Conservation (phyloP, 2,113 vertebrate genomes). For the Lasiurus borealis region DNA sequence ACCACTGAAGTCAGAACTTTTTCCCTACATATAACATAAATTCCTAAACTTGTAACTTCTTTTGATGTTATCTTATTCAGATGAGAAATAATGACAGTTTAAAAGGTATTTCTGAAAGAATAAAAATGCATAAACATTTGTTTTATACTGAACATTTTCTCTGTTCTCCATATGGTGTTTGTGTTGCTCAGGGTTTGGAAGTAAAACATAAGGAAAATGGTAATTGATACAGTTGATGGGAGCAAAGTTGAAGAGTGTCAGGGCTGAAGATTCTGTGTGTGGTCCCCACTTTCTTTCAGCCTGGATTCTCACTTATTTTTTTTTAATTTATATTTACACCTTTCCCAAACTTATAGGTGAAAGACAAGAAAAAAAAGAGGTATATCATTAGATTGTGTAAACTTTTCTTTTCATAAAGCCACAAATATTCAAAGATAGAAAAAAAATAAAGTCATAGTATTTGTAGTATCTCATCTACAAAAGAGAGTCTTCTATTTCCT, state of each 20-base stretch:
- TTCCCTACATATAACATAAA: not conserved
- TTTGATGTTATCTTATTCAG: not conserved
- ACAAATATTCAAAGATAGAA: not conserved
- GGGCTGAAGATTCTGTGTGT: not conserved
- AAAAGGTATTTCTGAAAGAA: conserved; percentile 31
- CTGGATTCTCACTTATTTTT: conserved; percentile 14
- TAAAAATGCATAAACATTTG: not conserved
- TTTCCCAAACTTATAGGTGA: not conserved
- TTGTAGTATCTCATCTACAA: conserved; percentile 1
- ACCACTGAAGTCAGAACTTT: not conserved
- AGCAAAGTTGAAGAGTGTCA: not conserved
- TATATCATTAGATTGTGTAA: not conserved
- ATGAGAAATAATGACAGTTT: conserved; percentile 15
- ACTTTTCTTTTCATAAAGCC: conserved; percentile 14
- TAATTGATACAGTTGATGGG: not conserved
- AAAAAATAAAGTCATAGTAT: not conserved
- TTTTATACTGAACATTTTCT: not conserved
- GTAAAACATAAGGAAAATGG: not conserved
- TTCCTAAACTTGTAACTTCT: conserved; percentile 33
- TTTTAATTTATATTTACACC: not conserved
- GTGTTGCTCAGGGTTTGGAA: not conserved
- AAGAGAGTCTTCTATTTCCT: not conserved
- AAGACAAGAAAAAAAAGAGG: not conserved
- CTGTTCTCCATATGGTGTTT: not conserved
- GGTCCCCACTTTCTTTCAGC: not conserved